Evolutionary conservation across 2,113 vertebrate genomes (phyloP), one percentile per base, ranked within the genome.

Genomic region (Salminus brasiliensis): DNA sequence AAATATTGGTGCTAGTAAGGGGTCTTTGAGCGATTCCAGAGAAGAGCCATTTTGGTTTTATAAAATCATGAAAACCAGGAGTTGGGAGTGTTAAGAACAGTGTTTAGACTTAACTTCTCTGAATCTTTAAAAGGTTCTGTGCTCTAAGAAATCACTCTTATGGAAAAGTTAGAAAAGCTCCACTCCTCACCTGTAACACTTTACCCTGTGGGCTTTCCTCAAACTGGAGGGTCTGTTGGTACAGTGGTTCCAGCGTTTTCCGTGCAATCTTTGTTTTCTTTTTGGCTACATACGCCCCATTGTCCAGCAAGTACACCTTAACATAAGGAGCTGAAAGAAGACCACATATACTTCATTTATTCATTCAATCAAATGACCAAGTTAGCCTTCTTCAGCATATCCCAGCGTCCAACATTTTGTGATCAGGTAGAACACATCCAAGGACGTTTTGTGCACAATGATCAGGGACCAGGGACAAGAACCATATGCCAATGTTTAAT

Each of bases 241-340:
- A 99, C 79, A 99, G 90, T 45, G 98, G 97, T 90, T 99, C 97
- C 57, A 99, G 95, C 4, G 98, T 99, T 93, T 99, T 98, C 86
- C 98, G 90, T 84, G 98, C 97, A 91, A 99, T 99, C 91, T 98
- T 97, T 78, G 98, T 99, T 93, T 99, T 99, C 93, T 98, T 99
- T 91, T 99, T 99, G 88, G 97, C 97, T 91, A 98, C 95, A 62
- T 97, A 98, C 0, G 96, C 93, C 85, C 98, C 98, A 43, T 98
- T 99, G 90, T 98, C 96, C 91, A 99, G 89, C 85, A 99, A 93
- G 71, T 99, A 99, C 7, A 99, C 97, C 91, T 99, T 99, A 85
- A 99, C 98, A 67, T 99, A 99, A 0, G 98, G 97, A 90, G 98
- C 98, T 99, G 90, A 71, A 86, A 85, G 81, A 65, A 90, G 29